phyloP scores from a whole-genome alignment of 2,113 vertebrate genomes.

The Myiagra hebetior region DNA sequence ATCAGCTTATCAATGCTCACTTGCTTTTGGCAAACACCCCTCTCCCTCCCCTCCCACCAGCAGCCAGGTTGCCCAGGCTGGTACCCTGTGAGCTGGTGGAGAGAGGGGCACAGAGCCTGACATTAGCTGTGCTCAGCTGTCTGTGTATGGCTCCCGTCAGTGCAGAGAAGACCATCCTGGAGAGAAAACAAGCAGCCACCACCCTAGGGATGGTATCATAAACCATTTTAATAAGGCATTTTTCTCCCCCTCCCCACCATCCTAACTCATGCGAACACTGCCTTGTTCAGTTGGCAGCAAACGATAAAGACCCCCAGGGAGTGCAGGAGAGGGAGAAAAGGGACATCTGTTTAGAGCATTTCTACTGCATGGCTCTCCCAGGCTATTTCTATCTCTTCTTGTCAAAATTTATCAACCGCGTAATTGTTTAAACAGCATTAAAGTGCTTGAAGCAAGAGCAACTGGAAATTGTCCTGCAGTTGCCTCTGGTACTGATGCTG shows the following conservation, averaged over 20 bases:
- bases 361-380: constrained; percentile 62
- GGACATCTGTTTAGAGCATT: constrained; percentile 67
- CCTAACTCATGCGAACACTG: constrained; percentile 1
- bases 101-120: background rate
- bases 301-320: constrained; percentile 34
- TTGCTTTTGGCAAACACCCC: background rate
- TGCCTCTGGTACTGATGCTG: constrained; percentile 51
- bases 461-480: constrained; percentile 60
- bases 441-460: constrained; percentile 60
- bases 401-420: constrained; percentile 72
- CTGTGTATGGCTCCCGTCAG: background rate
- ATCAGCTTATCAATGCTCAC: background rate
- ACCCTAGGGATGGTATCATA: background rate
- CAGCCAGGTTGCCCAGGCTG: background rate
- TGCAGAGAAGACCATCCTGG: background rate
- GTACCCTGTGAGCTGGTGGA: background rate
- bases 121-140: rapidly evolving
- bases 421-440: constrained; percentile 73
- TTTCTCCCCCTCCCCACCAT: background rate
- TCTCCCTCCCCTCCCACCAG: background rate
- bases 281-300: constrained; percentile 60
- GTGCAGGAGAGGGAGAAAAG: constrained; percentile 40
- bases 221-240: constrained; percentile 26
- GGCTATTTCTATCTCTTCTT: constrained; percentile 69
- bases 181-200: background rate